phyloP scores from a whole-genome alignment of 2,113 vertebrate species.

The Galeopterus variegatus region DNA sequence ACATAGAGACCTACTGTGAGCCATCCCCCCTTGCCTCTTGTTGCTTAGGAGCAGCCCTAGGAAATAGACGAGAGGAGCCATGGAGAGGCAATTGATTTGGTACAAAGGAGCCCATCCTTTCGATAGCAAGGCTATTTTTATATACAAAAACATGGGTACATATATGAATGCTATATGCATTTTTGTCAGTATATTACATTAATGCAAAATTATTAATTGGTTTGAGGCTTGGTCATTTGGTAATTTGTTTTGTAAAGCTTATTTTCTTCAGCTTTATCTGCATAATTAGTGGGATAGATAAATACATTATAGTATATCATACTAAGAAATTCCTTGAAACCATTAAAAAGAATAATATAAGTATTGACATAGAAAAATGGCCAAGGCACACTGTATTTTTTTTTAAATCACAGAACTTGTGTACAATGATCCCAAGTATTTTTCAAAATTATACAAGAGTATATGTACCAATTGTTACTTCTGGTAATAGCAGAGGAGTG shows the following conservation, averaged over 20 bases:
- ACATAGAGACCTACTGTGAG: not conserved
- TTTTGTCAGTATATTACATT: not conserved
- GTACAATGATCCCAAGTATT: not conserved
- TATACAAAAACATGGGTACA: not conserved
- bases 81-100: not conserved
- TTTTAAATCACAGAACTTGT: not conserved
- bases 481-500: not conserved
- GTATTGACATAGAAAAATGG: not conserved
- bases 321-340: not conserved
- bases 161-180: not conserved
- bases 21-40: not conserved
- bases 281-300: not conserved
- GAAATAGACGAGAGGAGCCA: not conserved
- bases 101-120: not conserved
- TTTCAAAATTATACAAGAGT: not conserved
- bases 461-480: not conserved
- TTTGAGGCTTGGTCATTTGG: not conserved
- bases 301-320: not conserved
- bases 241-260: not conserved
- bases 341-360: not conserved
- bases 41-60: not conserved
- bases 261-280: slow-evolving; percentile 4
- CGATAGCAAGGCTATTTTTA: not conserved
- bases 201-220: slow-evolving; percentile 8
- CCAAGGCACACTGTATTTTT: not conserved